Evolutionary conservation across 1,140 invertebrate genomes (phyloP).

Genomic region (Leptinotarsa lineolata): DNA sequence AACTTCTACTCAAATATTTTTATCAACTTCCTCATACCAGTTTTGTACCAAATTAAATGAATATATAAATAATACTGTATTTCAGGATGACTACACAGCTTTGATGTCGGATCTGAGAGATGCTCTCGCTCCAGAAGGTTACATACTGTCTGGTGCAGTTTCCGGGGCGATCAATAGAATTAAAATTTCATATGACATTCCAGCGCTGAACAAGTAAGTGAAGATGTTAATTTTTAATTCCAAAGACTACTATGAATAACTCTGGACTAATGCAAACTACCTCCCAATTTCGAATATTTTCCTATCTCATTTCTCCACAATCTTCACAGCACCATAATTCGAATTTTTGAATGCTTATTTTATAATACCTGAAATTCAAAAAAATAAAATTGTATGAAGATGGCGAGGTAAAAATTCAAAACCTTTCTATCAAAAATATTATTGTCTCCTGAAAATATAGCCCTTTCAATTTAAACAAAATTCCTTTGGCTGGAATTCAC

Average conservation of each 20-base stretch:
- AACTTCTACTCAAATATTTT: too few species aligned
- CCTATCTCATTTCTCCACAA: not conserved
- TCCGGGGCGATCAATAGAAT: constrained; percentile 45
- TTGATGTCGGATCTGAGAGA: constrained; percentile 42
- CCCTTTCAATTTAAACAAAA: not conserved
- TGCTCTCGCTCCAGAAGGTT: constrained; percentile 38
- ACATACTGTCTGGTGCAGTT: constrained; percentile 40
- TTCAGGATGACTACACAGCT: constrained; percentile 40
- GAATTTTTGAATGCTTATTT: not conserved
- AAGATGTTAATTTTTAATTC: not conserved
- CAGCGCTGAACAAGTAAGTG: constrained; percentile 60
- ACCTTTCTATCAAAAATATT: too few species aligned
- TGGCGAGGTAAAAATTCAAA: too few species aligned
- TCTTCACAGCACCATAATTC: not conserved
- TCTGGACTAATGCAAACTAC: not conserved
- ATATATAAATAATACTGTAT: not conserved
- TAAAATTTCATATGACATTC: constrained; percentile 83
- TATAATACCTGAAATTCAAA: too few species aligned
- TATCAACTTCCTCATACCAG: too few species aligned
- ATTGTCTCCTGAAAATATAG: too few species aligned
- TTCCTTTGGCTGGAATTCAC: not conserved
- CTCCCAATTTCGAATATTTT: not conserved
- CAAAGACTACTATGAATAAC: not conserved
- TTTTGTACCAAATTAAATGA: too few species aligned
- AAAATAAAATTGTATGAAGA: too few species aligned